These are phyloP conservation scores for Lottia gigantea DNA, from an alignment of 2,888 invertebrate species.

Conservation along the genomic window DNA sequence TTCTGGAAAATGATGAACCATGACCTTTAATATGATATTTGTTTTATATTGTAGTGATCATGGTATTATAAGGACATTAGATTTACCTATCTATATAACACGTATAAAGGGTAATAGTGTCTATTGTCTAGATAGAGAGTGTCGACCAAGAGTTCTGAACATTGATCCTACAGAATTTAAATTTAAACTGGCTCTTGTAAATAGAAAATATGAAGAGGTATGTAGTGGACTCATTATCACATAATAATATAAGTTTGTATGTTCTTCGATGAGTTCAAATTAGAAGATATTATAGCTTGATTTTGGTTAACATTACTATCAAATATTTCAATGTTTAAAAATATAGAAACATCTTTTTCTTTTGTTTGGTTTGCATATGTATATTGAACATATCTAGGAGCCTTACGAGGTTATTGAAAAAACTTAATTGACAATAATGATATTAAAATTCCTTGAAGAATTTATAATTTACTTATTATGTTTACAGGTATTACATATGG, in stretches of 20 bases:
- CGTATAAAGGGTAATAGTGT: conserved; percentile 86
- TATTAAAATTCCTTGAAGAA: no score
- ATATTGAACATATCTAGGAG: no score
- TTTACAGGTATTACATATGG: conserved; percentile 81
- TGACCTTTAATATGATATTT: no score
- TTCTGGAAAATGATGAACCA: no score
- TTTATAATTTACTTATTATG: no score
- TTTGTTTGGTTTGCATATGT: no score
- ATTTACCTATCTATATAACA: conserved; percentile 96
- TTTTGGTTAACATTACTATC: no score
- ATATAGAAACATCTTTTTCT: no score
- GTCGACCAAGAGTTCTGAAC: conserved; percentile 86
- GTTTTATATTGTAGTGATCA: conserved; percentile 78
- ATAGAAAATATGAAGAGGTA: conserved; percentile 74
- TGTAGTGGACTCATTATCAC: background rate
- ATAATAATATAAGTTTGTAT: background rate
- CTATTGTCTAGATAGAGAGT: conserved; percentile 94
- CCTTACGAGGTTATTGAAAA: no score
- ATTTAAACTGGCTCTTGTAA: conserved; percentile 96
- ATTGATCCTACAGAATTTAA: conserved; percentile 98
- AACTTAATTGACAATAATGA: no score
- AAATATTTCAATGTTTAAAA: no score
- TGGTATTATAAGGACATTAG: conserved; percentile 97
- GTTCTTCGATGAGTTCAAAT: background rate
- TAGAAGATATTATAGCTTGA: no score